Conservation (phyloP, 37 sponge, comb jelly and placozoan genomes). For the Sycon ciliatum region DNA sequence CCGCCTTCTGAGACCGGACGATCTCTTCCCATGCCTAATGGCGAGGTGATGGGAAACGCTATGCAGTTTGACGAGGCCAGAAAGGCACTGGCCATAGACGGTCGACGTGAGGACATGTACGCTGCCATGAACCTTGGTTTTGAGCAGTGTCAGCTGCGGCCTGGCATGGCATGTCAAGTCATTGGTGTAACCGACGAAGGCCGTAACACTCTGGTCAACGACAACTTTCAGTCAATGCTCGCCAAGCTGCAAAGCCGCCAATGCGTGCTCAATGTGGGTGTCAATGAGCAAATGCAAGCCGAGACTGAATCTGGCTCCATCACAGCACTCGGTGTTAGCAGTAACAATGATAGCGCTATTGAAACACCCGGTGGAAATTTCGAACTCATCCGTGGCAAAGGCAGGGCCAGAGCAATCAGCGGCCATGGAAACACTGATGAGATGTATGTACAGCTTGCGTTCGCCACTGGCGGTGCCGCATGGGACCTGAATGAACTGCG, state of each 20-base stretch:
- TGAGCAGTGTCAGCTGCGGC: constrained; percentile 12
- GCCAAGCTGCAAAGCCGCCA: too few species aligned
- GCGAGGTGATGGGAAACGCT: constrained; percentile 1
- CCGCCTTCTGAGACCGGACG: too few species aligned
- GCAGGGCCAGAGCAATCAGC: too few species aligned
- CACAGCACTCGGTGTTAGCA: too few species aligned
- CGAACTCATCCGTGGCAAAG: too few species aligned
- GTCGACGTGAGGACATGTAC: constrained; percentile 68
- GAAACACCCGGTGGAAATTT: too few species aligned
- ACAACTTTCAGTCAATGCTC: constrained; percentile 17
- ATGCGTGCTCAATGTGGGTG: too few species aligned
- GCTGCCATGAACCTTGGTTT: constrained; percentile 50
- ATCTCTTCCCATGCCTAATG: too few species aligned
- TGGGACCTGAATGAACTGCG: constrained; percentile 66
- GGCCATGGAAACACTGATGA: constrained; percentile 45
- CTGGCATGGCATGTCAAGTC: constrained; percentile 38
- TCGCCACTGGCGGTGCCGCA: constrained; percentile 42
- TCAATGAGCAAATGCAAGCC: too few species aligned
- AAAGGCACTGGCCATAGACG: constrained; percentile 20
- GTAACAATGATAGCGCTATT: too few species aligned
- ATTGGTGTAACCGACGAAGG: constrained; percentile 70
- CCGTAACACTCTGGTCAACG: constrained; percentile 27
- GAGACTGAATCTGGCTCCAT: too few species aligned
- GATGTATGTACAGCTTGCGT: constrained; percentile 62
- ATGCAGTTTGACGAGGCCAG: neutral